A percentile compares a stretch with the other conserved stretches of the same genome.
phyloP scores from a whole-genome alignment of 2,113 vertebrate genomes.

The Channa argus region DNA sequence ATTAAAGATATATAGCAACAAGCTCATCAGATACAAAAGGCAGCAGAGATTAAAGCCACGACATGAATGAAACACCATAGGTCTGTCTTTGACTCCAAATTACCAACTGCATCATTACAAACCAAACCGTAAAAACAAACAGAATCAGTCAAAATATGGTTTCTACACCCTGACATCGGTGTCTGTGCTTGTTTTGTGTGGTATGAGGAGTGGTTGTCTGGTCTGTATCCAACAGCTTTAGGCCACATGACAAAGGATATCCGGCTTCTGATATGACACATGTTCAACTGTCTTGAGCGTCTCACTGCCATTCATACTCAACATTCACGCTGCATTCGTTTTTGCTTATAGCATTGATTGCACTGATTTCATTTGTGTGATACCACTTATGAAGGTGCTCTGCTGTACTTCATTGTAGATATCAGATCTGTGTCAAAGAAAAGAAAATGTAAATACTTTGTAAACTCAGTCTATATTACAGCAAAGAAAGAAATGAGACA shows the following conservation, averaged over 20 bases:
- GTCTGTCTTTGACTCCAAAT: constrained; percentile 55
- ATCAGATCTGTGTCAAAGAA: constrained; percentile 87
- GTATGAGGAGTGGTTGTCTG: constrained; percentile 33
- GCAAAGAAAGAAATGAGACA: constrained; percentile 79
- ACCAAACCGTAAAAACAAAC: constrained; percentile 3
- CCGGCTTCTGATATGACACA: constrained; percentile 40
- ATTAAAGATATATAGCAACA: not conserved
- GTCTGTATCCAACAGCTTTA: constrained; percentile 39
- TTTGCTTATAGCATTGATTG: constrained; percentile 79
- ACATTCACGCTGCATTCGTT: constrained; percentile 73
- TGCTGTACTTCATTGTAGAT: constrained; percentile 63
- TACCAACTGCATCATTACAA: constrained; percentile 13
- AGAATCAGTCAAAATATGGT: constrained; percentile 13
- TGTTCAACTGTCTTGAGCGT: constrained; percentile 28
- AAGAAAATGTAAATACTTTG: constrained; percentile 90
- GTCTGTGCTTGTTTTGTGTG: constrained; percentile 57
- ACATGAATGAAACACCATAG: constrained; percentile 58
- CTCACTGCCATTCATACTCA: constrained; percentile 51
- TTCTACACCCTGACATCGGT: constrained; percentile 39
- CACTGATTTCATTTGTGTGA: constrained; percentile 77
- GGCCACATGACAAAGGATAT: constrained; percentile 37
- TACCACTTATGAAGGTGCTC: constrained; percentile 88
- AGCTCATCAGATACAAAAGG: constrained; percentile 47
- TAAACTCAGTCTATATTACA: constrained; percentile 95
- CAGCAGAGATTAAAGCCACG: constrained; percentile 52